These are phyloP conservation scores for Oryzaephilus surinamensis DNA, from an alignment of 1,140 invertebrate genomes.

Conservation along the genomic window DNA sequence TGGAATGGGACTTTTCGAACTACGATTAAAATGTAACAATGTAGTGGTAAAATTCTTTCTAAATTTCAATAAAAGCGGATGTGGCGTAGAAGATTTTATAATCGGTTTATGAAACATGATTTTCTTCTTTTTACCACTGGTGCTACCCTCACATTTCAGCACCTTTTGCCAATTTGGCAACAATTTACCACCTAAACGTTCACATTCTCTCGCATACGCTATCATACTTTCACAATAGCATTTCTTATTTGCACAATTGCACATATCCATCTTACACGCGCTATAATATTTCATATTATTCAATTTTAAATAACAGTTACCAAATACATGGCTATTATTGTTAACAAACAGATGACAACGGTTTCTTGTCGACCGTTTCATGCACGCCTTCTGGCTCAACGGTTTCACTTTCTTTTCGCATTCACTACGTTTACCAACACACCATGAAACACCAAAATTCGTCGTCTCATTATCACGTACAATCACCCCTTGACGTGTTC, in stretches of 20 bases:
- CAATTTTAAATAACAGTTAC: conserved; percentile 60
- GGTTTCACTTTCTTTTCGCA: conserved; percentile 55
- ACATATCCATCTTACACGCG: conserved; percentile 82
- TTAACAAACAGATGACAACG: conserved; percentile 21
- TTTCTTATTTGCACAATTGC: conserved; percentile 68
- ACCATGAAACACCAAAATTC: conserved; percentile 75
- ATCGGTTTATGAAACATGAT: too few relatives aligned
- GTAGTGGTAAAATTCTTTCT: too few relatives aligned
- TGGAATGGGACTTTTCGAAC: too few relatives aligned
- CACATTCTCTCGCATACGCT: conserved; percentile 79
- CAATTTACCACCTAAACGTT: conserved; percentile 58
- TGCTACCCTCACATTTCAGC: conserved; percentile 41
- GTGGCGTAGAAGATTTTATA: too few relatives aligned
- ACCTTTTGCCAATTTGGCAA: conserved; percentile 49
- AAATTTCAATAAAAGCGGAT: too few relatives aligned
- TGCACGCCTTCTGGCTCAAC: conserved; percentile 30
- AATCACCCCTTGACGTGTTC: conserved; percentile 52
- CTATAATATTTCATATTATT: conserved; percentile 70
- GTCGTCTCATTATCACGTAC: conserved; percentile 47
- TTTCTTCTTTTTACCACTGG: too few relatives aligned
- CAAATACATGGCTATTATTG: conserved; percentile 39
- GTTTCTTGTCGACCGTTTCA: conserved; percentile 35
- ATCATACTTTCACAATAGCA: conserved; percentile 85
- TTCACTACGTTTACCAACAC: conserved; percentile 65
- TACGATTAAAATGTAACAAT: too few relatives aligned